A percentile compares a stretch with the other conserved stretches of the same genome.
Evolutionary conservation across 2,113 vertebrate species (phyloP).

Genomic region (Psittacula cyanocephala): DNA sequence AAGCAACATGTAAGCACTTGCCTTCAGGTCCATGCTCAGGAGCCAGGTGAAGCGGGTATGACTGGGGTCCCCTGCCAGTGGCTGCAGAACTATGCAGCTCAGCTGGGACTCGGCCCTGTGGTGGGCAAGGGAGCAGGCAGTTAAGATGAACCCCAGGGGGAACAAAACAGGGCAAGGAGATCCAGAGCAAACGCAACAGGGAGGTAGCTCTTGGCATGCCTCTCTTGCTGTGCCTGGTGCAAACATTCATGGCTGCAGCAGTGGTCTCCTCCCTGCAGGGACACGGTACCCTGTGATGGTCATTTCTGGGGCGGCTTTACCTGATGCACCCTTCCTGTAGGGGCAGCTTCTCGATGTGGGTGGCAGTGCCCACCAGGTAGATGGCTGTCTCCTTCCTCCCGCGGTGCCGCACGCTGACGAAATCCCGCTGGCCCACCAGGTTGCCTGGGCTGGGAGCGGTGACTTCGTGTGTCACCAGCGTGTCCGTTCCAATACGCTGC

Average conservation of each 20-base stretch:
- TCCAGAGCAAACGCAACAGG: accelerated
- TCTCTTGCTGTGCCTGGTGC: not conserved
- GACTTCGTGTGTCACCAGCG: conserved; percentile 79
- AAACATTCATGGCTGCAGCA: not conserved
- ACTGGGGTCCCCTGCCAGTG: not conserved
- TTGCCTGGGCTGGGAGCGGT: conserved; percentile 71
- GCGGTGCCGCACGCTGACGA: conserved; percentile 78
- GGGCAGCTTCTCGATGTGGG: conserved; percentile 54
- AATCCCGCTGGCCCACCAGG: conserved; percentile 82
- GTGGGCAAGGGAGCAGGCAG: not conserved
- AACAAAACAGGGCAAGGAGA: accelerated
- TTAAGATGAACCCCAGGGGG: not conserved
- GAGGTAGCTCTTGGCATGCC: not conserved
- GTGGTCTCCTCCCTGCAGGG: not conserved
- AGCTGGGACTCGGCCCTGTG: conserved; percentile 79
- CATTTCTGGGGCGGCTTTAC: not conserved
- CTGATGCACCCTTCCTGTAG: conserved; percentile 76
- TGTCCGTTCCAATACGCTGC: conserved; percentile 67
- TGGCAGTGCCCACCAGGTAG: conserved; percentile 76
- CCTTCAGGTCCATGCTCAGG: conserved; percentile 83
- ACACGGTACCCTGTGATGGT: accelerated
- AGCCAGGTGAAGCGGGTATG: conserved; percentile 80
- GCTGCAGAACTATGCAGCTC: conserved; percentile 78
- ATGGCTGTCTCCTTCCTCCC: conserved; percentile 58
- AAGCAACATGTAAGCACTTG: not conserved